phyloP scores from a whole-genome alignment of 2,888 invertebrate genomes.

The Cantharis rustica region DNA sequence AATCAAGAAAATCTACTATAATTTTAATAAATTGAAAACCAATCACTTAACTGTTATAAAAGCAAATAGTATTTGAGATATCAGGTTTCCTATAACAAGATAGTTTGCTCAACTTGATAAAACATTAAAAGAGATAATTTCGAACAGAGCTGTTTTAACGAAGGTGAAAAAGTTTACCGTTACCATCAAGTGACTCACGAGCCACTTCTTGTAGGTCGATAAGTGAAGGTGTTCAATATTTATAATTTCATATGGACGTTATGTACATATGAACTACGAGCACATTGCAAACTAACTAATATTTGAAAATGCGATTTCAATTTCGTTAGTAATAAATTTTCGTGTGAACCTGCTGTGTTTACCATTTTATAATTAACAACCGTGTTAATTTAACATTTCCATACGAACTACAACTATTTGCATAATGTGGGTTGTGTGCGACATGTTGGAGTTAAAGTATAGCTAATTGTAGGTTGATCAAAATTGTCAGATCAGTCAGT shows the following conservation, averaged over 20 bases:
- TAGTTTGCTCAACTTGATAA: neutral
- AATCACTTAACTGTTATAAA: neutral
- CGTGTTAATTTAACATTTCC: neutral
- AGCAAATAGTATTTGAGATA: neutral
- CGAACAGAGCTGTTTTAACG: neutral
- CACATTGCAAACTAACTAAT: neutral
- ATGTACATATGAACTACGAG: neutral
- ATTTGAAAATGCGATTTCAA: neutral
- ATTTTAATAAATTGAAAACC: neutral
- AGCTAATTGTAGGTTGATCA: conserved; percentile 15
- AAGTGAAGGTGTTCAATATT: neutral
- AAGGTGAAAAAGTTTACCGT: conserved; percentile 3
- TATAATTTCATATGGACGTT: neutral
- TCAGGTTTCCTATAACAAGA: neutral
- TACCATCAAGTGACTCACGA: conserved; percentile 7
- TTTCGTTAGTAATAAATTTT: neutral
- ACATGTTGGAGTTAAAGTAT: conserved; percentile 2
- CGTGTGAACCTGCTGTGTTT: neutral
- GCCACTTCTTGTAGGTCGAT: neutral
- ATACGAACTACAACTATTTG: neutral
- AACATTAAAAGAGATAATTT: conserved; percentile 3
- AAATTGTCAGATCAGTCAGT: conserved; percentile 12
- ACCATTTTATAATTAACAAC: neutral
- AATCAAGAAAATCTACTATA: neutral
- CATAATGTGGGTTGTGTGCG: conserved; percentile 8